A percentile compares a stretch with the other conserved stretches of the same genome.
These are phyloP conservation scores for Atta texana DNA, from an alignment of 1,140 invertebrate genomes.

Conservation along the genomic window DNA sequence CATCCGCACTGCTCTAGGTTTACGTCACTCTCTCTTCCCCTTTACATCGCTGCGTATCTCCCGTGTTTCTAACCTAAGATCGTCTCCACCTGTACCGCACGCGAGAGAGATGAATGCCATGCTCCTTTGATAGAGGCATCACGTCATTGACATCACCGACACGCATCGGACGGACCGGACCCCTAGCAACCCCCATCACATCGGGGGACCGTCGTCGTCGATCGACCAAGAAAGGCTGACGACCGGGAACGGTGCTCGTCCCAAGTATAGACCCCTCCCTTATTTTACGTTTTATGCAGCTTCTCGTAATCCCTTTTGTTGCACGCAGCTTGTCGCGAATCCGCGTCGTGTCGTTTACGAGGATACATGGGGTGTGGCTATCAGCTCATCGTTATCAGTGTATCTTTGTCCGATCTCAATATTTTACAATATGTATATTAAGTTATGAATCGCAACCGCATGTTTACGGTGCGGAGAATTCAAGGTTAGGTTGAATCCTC, in stretches of 20 bases:
- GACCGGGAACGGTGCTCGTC: conserved; percentile 61
- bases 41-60: background rate
- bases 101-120: conserved; percentile 66
- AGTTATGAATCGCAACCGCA: conserved; percentile 21
- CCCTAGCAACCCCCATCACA: background rate
- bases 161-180: conserved; percentile 12
- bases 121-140: conserved; percentile 72
- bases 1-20: conserved; percentile 41
- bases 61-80: conserved; percentile 48
- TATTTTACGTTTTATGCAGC: conserved; percentile 41
- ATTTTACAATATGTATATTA: conserved; percentile 62
- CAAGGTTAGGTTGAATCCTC: conserved; percentile 63
- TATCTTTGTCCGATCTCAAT: conserved; percentile 32
- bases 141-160: conserved; percentile 59
- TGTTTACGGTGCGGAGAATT: background rate
- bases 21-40: background rate
- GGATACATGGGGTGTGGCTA: conserved; percentile 72
- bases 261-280: conserved; percentile 70
- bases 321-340: conserved; percentile 21
- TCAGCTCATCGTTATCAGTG: conserved; percentile 25
- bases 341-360: conserved; percentile 15
- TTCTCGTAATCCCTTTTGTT: background rate
- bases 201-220: conserved; percentile 11
- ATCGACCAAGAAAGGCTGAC: conserved; percentile 52
- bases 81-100: conserved; percentile 27